Evolutionary conservation across 2,113 vertebrate species (phyloP), one percentile per base, ranked within the genome.

Genomic region (Sus scrofa): DNA sequence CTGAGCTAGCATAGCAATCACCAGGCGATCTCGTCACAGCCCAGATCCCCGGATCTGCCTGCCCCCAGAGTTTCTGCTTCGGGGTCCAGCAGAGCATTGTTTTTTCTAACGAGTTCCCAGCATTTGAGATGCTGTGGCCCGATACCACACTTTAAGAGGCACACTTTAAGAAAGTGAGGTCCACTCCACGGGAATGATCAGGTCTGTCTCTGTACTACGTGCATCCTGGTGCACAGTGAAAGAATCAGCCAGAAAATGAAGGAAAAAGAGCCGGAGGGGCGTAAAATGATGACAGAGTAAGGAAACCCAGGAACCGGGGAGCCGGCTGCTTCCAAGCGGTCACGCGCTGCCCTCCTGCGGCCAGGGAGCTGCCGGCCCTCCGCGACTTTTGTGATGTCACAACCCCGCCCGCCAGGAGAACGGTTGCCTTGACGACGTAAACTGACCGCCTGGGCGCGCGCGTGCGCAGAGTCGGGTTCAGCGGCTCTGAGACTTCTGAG

Each of bases 351-450:
- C 30, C 11, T 19, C 1, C 52, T 0, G 11, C 32, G 1, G 52
- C 75, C 5, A 18, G 1, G 18, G 52, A 5, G 75, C 18, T 3
- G 75, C 19, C 0, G 11, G 32, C 19, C 54, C 50, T 7, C 58
- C 13, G 0, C 0, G 63, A 27, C 58, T 62, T 92, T 77, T 95
- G 89, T 96, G 96, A 97, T 32, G 63, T 97, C 95, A 85, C 27
- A 16, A 20, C 54, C 74, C 39, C 9, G 2, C 27, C 1, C 0
- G 5, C 52, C 22, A 0, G 44, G 60, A 92, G 39, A 94, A 81
- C 62, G 86, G 97, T 97, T 96, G 86, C 95, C 89, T 8, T 58
- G 95, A 83, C 78, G 2, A 95, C 79, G 30, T 71, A 81, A 86
- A 97, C 91, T 6, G 8, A 58, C 50, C 14, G 34, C 67, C 9